These are phyloP conservation scores for Globia sparganii DNA, from an alignment of 2,888 invertebrate genomes.

Conservation along the genomic window DNA sequence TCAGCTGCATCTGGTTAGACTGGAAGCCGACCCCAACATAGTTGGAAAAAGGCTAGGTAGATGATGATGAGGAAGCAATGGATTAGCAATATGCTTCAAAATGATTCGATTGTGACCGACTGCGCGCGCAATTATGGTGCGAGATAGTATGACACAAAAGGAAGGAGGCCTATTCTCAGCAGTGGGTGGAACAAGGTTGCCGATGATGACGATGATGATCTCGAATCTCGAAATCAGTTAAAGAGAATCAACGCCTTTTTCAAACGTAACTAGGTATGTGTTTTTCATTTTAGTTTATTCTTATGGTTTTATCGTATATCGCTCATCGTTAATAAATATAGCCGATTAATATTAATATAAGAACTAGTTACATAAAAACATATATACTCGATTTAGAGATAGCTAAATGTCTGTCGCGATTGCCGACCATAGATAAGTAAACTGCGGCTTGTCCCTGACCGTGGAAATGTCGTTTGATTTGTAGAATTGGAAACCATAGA, in stretches of 20 bases:
- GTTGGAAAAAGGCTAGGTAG: too few species aligned
- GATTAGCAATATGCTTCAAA: too few species aligned
- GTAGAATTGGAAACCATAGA: conserved; percentile 17
- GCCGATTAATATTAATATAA: conserved; percentile 21
- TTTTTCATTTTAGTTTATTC: background rate
- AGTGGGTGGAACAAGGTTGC: background rate
- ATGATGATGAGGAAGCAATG: too few species aligned
- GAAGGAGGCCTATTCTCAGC: background rate
- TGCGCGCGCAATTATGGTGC: too few species aligned
- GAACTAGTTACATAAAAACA: conserved; percentile 23
- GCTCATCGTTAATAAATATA: conserved; percentile 6
- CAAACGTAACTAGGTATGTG: background rate
- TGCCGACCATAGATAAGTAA: conserved; percentile 18
- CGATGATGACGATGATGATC: background rate
- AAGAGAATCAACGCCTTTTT: background rate
- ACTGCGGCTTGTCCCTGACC: conserved; percentile 1
- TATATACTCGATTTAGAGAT: conserved; percentile 31
- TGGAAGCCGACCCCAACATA: too few species aligned
- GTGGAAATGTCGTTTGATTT: conserved; percentile 31
- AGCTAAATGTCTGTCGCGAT: conserved; percentile 35
- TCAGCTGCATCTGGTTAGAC: too few species aligned
- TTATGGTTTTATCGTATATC: background rate
- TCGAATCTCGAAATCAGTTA: background rate
- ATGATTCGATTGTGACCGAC: too few species aligned
- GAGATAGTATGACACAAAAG: background rate